phyloP scores from a whole-genome alignment of 2,113 vertebrate species.

The Strigops habroptila region DNA sequence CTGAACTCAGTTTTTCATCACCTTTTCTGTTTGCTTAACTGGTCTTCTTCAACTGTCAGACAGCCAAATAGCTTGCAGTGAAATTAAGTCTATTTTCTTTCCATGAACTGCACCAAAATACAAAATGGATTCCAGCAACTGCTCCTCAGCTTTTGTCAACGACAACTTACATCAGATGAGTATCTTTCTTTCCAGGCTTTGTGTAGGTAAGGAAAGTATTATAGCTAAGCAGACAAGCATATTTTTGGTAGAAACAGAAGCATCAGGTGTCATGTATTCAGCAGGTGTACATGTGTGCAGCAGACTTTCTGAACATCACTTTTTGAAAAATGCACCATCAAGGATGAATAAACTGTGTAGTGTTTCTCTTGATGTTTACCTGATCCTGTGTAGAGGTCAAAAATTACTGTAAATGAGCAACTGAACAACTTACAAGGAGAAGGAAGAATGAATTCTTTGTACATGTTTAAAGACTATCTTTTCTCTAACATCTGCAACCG shows the following conservation, averaged over 20 bases:
- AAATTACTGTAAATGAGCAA: background rate
- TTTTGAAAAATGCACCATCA: background rate
- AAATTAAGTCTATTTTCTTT: constrained; percentile 7
- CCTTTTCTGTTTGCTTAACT: constrained; percentile 22
- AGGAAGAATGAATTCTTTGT: background rate
- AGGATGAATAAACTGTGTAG: background rate
- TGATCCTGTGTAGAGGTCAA: background rate
- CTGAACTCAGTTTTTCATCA: constrained; percentile 15
- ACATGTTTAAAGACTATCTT: background rate
- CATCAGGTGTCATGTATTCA: background rate
- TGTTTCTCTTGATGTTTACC: constrained; percentile 28
- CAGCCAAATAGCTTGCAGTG: background rate
- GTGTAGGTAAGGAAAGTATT: background rate
- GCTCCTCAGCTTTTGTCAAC: background rate
- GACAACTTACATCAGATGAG: background rate
- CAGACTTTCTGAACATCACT: background rate
- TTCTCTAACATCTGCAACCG: background rate
- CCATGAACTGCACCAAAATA: background rate
- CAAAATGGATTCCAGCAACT: background rate
- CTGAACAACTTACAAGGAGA: background rate
- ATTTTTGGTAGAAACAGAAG: background rate
- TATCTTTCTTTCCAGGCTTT: background rate
- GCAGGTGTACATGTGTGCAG: background rate
- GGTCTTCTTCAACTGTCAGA: constrained; percentile 1
- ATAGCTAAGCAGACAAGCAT: background rate